Conservation (phyloP, 1,140 invertebrate genomes). For the Dendrolimus kikuchii region DNA sequence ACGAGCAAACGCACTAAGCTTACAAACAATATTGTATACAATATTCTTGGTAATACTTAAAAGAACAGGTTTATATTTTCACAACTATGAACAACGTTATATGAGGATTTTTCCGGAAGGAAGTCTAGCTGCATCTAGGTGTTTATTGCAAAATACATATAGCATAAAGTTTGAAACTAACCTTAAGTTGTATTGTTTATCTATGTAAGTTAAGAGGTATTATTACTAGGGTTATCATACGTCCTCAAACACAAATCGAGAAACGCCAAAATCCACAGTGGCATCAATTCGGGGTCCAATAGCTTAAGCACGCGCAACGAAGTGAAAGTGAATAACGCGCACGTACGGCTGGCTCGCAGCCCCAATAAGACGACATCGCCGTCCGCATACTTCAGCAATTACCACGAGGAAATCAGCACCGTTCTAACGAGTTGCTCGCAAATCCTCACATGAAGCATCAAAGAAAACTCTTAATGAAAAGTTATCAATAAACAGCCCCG, state of each 20-base stretch:
- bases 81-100: not conserved
- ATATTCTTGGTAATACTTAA: no score
- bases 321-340: constrained; percentile 67
- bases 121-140: not conserved
- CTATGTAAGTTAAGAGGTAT: not conserved
- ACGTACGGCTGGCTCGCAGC: constrained; percentile 51
- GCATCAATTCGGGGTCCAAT: constrained; percentile 33
- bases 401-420: constrained; percentile 62
- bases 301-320: constrained; percentile 40
- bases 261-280: constrained; percentile 20
- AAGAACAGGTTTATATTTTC: not conserved
- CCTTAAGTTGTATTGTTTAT: not conserved
- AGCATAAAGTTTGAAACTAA: not conserved
- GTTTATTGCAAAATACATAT: no score
- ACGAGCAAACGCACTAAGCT: no score
- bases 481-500: not conserved
- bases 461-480: not conserved
- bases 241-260: constrained; percentile 17
- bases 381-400: constrained; percentile 68
- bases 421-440: constrained; percentile 33
- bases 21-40: no score
- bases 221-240: constrained; percentile 3
- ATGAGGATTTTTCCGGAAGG: constrained; percentile 2
- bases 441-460: not conserved
- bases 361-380: constrained; percentile 66